Conservation (phyloP, 2,797 vertebrate genomes). For the Vireo griseus region DNA sequence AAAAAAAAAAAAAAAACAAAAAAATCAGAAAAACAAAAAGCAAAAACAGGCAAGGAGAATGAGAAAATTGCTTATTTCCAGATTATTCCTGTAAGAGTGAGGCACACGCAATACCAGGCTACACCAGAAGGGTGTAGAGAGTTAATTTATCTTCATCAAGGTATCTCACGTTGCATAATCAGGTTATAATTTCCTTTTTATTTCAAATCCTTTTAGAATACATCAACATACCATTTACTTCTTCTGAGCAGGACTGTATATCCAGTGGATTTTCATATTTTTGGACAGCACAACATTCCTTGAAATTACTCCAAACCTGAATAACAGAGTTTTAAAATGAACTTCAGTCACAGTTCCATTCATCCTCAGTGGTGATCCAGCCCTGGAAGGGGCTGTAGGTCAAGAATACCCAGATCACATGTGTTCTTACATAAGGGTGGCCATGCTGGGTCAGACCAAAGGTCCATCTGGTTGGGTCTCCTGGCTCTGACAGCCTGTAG, state of each 20-base stretch:
- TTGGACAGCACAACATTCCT: background rate
- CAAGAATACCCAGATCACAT: background rate
- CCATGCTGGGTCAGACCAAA: background rate
- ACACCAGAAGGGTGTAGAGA: background rate
- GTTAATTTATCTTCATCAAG: background rate
- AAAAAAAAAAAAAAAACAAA: background rate
- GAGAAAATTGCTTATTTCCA: background rate
- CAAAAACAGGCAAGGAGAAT: background rate
- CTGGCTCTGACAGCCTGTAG: background rate
- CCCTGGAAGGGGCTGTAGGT: background rate
- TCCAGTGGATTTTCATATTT: background rate
- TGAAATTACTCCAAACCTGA: background rate
- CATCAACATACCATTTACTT: background rate
- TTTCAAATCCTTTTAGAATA: background rate
- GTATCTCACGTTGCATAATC: background rate
- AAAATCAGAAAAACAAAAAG: background rate
- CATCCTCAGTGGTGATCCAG: background rate
- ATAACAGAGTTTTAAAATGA: background rate
- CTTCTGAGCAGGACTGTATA: background rate
- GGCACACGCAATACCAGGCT: rapidly evolving
- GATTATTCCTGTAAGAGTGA: background rate
- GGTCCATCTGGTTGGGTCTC: background rate
- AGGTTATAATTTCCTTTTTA: background rate
- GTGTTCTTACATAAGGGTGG: background rate
- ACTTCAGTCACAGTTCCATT: background rate